A percentile compares a stretch with the other conserved stretches of the same genome.
These are phyloP conservation scores for Pelagia noctiluca DNA, from an alignment of 30 jellyfish, hydroid and myxozoan genomes.

Conservation along the genomic window DNA sequence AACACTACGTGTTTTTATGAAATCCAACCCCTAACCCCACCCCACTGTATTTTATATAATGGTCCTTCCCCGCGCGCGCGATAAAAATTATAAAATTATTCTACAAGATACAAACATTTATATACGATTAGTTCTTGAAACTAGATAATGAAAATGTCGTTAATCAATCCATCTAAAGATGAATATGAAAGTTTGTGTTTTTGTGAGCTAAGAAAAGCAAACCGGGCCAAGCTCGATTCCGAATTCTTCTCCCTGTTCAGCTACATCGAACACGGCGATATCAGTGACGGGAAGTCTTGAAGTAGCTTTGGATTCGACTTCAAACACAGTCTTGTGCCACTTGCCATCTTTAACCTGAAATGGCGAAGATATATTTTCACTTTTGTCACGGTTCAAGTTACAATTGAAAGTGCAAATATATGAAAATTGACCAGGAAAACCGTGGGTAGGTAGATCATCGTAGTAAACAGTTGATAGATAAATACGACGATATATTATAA, in stretches of 20 bases:
- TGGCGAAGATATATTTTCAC: neutral
- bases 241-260: slow-evolving; percentile 92
- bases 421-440: no score
- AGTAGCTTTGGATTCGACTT: slow-evolving; percentile 64
- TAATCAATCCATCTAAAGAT: slow-evolving; percentile 8
- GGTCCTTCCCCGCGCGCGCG: slow-evolving; percentile 95
- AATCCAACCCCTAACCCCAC: slow-evolving; percentile 85
- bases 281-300: slow-evolving; percentile 90
- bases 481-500: no score
- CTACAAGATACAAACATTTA: no score
- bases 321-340: slow-evolving; percentile 98
- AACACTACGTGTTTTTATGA: no score
- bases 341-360: slow-evolving; percentile 91
- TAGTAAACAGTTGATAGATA: no score
- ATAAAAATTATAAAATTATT: no score
- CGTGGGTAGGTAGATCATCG: no score
- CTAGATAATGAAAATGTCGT: slow-evolving; percentile 19
- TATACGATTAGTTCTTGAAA: slow-evolving; percentile 33
- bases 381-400: no score
- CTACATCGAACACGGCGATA: slow-evolving; percentile 96
- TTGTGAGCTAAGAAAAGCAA: slow-evolving; percentile 71
- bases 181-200: slow-evolving; percentile 10
- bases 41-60: slow-evolving; percentile 73
- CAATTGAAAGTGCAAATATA: no score
- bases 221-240: slow-evolving; percentile 99